These are phyloP conservation scores for Andrena bucephala DNA, from an alignment of 2,888 invertebrate genomes.

Conservation along the genomic window DNA sequence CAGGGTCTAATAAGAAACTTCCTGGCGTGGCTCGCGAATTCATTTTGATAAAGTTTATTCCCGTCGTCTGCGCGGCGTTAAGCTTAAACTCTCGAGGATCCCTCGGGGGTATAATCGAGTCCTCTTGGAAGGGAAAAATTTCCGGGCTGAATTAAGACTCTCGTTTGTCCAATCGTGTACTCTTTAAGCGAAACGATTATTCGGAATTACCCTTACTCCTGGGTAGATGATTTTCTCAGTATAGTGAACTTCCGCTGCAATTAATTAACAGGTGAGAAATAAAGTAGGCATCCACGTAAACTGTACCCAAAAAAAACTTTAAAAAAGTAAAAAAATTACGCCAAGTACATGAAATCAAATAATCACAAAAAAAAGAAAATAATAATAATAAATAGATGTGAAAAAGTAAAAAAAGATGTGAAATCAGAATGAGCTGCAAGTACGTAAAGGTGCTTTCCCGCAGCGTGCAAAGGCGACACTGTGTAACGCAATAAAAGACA, in stretches of 20 bases:
- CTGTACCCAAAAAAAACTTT: no score
- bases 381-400: no score
- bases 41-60: conserved; percentile 32
- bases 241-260: neutral
- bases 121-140: neutral
- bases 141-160: neutral
- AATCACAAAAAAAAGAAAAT: no score
- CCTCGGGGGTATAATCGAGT: neutral
- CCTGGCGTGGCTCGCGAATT: neutral
- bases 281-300: no score
- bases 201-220: neutral
- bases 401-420: no score
- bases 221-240: neutral
- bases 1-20: conserved; percentile 30
- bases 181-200: conserved; percentile 2
- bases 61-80: neutral
- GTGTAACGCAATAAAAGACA: no score
- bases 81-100: neutral
- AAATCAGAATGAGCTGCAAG: no score
- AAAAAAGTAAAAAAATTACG: no score
- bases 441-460: no score
- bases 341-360: no score
- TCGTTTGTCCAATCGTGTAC: neutral
- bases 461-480: no score
- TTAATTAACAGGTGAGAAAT: neutral